Percentiles rank a stretch among this genome's conserved stretches.
These are phyloP conservation scores for Panagrolaimus sp. DNA, from an alignment of 1,140 invertebrate species.

Conservation along the genomic window DNA sequence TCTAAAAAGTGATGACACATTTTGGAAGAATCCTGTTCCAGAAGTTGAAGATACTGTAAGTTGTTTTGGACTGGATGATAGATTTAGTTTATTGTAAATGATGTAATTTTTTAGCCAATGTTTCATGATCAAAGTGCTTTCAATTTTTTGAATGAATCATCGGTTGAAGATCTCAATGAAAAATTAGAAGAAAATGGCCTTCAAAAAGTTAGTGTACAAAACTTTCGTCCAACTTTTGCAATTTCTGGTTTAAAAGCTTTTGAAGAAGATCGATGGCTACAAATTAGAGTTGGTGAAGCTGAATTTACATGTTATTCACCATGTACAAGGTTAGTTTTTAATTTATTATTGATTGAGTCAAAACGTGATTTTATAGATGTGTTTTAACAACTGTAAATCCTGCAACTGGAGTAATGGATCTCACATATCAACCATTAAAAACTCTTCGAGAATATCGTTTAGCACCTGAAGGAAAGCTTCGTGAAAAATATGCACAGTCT, in stretches of 20 bases:
- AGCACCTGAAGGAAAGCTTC: slow-evolving; percentile 37
- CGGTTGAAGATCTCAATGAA: background rate
- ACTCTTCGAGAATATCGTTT: slow-evolving; percentile 35
- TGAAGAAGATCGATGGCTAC: slow-evolving; percentile 62
- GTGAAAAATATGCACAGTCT: slow-evolving; percentile 25
- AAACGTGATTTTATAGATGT: slow-evolving; percentile 18
- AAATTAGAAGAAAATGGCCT: slow-evolving; percentile 58
- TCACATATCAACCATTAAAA: background rate
- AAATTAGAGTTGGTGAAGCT: slow-evolving; percentile 42
- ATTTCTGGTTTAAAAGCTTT: slow-evolving; percentile 65
- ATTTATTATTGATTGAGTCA: too few relatives aligned
- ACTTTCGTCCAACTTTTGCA: slow-evolving; percentile 69
- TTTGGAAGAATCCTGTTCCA: slow-evolving; percentile 33
- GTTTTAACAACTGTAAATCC: slow-evolving; percentile 43
- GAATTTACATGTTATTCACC: slow-evolving; percentile 46
- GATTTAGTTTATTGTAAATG: too few relatives aligned
- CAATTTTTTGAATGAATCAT: background rate
- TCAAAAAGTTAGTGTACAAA: slow-evolving; percentile 21
- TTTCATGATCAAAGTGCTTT: background rate
- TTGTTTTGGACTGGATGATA: background rate
- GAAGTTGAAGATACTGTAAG: slow-evolving; percentile 14
- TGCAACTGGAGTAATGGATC: slow-evolving; percentile 16
- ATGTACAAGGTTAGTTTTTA: slow-evolving; percentile 25
- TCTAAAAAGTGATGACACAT: background rate
- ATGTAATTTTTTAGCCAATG: background rate